Base-by-base conservation (phyloP, 1,140 invertebrate genomes). In the Laupala kohalensis region DNA sequence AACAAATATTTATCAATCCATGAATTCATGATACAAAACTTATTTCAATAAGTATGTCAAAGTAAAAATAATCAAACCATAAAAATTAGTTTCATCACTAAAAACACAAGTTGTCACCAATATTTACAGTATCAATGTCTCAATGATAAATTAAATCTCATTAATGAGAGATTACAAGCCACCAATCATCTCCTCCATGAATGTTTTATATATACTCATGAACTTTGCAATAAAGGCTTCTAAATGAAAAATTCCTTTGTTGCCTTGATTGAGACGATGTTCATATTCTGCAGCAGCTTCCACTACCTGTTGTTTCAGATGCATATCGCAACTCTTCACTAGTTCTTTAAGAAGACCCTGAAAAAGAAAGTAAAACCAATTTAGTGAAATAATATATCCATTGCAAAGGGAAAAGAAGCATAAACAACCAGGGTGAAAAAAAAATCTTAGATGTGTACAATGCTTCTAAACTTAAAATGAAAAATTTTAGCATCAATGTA, bases 191-290 rank as follows among this genome's bases (percentile, higher is more conserved):
- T 89, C 87, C 77, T 92, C 89, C 73, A 94, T 84, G 79, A 91
- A 94, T 76, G 89, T 88, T 76, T 93, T 94, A 80, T 97, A 98
- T 74, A 97, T 88, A 25, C 88, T 86, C 97, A 99, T 99, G 80
- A 97, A 98, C 75, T 93, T 92, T 5, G 94, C 95, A 71, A 97
- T 89, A 86, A 99, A 99, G 23, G 95, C 95, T 83, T 99, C 97
- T 53, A 99, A 83, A 81, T 99, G 96, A 77, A 96, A 97, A 76
- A 99, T 97, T n/a, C 90, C 86, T 82, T 99, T 99, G 72, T 90
- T 92, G 19, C 96, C 96, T 65, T 89, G 83, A 75, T 91, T 88
- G 84, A 98, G 89, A 72, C 92, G 86, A 79, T 97, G 93, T 79
- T 99, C 96, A 82, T 92, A 96, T 69, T 87, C 85, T 0, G 95